Conservation (phyloP, 2,888 invertebrate species). For the Lasioglossum calceatum region DNA sequence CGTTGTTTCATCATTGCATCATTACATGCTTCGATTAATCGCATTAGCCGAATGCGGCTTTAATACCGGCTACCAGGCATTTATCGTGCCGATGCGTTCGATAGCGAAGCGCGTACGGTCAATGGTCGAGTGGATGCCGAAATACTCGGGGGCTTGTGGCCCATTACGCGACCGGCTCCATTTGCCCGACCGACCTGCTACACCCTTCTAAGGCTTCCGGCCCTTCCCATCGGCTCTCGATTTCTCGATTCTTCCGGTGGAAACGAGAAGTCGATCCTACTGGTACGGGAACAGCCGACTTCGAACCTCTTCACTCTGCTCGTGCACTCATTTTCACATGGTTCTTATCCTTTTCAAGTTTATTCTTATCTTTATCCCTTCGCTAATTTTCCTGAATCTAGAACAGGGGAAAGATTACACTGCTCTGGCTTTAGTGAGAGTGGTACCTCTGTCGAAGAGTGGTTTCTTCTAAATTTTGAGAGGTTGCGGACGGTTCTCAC, state of each 20-base stretch:
- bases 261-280: background rate
- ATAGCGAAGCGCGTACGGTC: slow-evolving; percentile 64
- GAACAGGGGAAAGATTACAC: background rate
- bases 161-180: slow-evolving; percentile 36
- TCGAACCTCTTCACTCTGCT: background rate
- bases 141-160: slow-evolving; percentile 45
- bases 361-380: background rate
- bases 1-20: slow-evolving; percentile 69
- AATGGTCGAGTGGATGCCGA: slow-evolving; percentile 41
- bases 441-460: background rate
- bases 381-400: background rate
- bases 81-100: slow-evolving; percentile 69
- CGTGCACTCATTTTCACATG: background rate
- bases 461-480: slow-evolving; percentile 21
- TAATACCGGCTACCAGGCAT: slow-evolving; percentile 62
- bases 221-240: background rate
- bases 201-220: background rate
- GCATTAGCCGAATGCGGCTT: slow-evolving; percentile 70
- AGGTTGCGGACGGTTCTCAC: slow-evolving; percentile 15
- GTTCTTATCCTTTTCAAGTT: background rate
- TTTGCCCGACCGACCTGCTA: slow-evolving; percentile 12
- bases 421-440: no score
- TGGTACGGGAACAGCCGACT: background rate
- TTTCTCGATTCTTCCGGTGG: background rate
- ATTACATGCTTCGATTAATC: slow-evolving; percentile 68